These are phyloP conservation scores for Dryomyza anilis DNA, from an alignment of 2,888 invertebrate species.

Conservation along the genomic window DNA sequence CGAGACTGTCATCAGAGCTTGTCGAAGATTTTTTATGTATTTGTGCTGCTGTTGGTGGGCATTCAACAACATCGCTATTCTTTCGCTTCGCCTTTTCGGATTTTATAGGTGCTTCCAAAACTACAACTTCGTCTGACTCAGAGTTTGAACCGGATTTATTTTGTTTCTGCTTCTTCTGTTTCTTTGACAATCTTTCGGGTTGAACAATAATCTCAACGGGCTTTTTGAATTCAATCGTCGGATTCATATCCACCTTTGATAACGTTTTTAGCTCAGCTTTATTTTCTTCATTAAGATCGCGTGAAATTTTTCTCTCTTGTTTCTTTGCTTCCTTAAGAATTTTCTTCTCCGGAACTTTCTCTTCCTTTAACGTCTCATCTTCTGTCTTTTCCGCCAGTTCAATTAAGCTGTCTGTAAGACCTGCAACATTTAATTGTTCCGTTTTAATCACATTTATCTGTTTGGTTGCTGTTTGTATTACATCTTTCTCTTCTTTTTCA, in stretches of 20 bases:
- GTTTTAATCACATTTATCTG: constrained; percentile 18
- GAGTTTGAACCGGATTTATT: constrained; percentile 26
- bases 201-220: constrained; percentile 4
- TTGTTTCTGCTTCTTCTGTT: constrained; percentile 24
- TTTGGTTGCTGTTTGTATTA: neutral
- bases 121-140: constrained; percentile 25
- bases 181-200: constrained; percentile 1
- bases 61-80: neutral
- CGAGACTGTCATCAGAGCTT: constrained; percentile 19
- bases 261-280: neutral
- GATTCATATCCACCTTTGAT: neutral
- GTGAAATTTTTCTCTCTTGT: neutral
- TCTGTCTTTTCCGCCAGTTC: constrained; percentile 26
- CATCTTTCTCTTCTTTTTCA: neutral
- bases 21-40: constrained; percentile 11
- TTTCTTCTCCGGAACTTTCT: neutral
- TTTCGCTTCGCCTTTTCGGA: neutral
- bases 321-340: neutral
- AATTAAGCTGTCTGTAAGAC: constrained; percentile 35
- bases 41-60: too few species aligned
- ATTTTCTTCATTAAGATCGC: neutral
- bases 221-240: neutral
- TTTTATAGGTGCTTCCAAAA: neutral
- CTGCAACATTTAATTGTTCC: constrained; percentile 34
- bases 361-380: neutral